phyloP scores from a whole-genome alignment of 2,888 invertebrate genomes.

The Argyresthia albistria region DNA sequence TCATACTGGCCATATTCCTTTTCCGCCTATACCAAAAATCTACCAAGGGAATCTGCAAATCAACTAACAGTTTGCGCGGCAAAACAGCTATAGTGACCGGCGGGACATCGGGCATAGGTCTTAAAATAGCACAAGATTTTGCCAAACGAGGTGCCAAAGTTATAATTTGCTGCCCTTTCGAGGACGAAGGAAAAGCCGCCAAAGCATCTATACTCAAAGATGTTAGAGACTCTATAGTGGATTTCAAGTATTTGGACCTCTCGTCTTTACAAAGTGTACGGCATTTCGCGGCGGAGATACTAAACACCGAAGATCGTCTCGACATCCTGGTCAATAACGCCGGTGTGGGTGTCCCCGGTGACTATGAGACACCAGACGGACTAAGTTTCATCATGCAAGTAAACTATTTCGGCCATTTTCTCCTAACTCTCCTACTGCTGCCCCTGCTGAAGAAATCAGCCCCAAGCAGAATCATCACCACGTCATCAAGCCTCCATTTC shows the following conservation, averaged over 20 bases:
- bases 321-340: constrained; percentile 93
- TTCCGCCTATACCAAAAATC: constrained; percentile 70
- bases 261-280: constrained; percentile 83
- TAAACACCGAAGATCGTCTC: constrained; percentile 77
- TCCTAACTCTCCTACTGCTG: constrained; percentile 89
- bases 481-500: constrained; percentile 82
- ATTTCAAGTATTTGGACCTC: constrained; percentile 81
- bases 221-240: constrained; percentile 77
- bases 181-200: constrained; percentile 41
- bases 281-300: constrained; percentile 84
- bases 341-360: constrained; percentile 78
- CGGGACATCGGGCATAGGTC: constrained; percentile 53
- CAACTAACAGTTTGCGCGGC: constrained; percentile 44
- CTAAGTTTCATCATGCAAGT: constrained; percentile 92
- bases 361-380: constrained; percentile 81
- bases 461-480: constrained; percentile 83
- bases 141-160: constrained; percentile 52
- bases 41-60: constrained; percentile 50
- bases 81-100: constrained; percentile 52
- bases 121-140: constrained; percentile 49
- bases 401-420: constrained; percentile 93
- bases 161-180: constrained; percentile 52
- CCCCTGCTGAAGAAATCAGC: constrained; percentile 81
- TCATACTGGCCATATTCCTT: neutral
- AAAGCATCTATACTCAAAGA: constrained; percentile 75